Evolutionary conservation across 2,888 invertebrate genomes (phyloP).

Genomic region (Notocelia uddmanniana): DNA sequence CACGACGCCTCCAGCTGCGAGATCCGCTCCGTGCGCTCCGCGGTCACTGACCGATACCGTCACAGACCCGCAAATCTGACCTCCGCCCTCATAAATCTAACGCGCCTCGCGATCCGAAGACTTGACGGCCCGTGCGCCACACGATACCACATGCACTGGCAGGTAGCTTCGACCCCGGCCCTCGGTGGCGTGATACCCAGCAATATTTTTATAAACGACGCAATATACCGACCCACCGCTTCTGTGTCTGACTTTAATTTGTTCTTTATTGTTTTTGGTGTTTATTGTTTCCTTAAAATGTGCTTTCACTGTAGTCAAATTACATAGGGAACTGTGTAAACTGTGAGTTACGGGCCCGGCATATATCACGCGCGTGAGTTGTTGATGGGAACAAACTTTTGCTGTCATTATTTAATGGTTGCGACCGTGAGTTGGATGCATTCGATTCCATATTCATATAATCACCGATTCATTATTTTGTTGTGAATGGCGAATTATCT

Average conservation of each 20-base stretch:
- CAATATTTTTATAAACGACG: slow-evolving; percentile 72
- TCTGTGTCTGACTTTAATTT: slow-evolving; percentile 77
- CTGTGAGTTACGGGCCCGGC: slow-evolving; percentile 57
- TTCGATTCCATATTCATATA: slow-evolving; percentile 34
- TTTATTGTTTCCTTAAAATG: slow-evolving; percentile 79
- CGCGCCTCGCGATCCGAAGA: slow-evolving; percentile 53
- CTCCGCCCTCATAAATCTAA: slow-evolving; percentile 56
- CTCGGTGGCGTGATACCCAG: slow-evolving; percentile 75
- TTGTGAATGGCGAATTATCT: slow-evolving; percentile 41
- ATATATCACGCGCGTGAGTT: slow-evolving; percentile 59
- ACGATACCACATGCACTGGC: slow-evolving; percentile 55
- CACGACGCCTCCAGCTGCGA: slow-evolving; percentile 71
- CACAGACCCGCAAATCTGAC: slow-evolving; percentile 53
- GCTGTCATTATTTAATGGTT: slow-evolving; percentile 39
- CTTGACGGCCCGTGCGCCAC: slow-evolving; percentile 47
- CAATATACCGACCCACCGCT: slow-evolving; percentile 64
- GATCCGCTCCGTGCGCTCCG: slow-evolving; percentile 63
- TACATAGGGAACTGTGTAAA: slow-evolving; percentile 58
- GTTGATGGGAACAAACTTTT: slow-evolving; percentile 52
- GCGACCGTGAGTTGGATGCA: slow-evolving; percentile 38
- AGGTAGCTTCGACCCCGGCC: slow-evolving; percentile 66
- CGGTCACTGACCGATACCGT: slow-evolving; percentile 80
- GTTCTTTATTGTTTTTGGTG: slow-evolving; percentile 81
- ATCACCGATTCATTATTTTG: slow-evolving; percentile 43
- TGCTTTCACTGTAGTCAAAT: slow-evolving; percentile 69